phyloP scores from a whole-genome alignment of 1,140 invertebrate genomes.

The Drosophila parabipectinata region DNA sequence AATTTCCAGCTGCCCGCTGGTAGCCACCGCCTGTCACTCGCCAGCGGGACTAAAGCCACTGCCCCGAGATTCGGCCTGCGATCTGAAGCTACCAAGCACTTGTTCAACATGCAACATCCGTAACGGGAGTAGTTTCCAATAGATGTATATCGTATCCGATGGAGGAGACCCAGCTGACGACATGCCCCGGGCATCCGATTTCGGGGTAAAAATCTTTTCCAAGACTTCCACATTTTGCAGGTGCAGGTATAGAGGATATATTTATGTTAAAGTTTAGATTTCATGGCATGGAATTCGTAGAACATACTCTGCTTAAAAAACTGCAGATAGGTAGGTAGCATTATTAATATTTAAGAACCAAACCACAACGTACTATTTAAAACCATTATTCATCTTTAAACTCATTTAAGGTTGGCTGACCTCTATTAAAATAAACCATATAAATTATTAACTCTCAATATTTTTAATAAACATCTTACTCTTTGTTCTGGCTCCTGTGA shows the following conservation, averaged over 20 bases:
- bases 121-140: conserved; percentile 12
- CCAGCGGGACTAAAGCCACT: conserved; percentile 25
- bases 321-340: too few relatives aligned
- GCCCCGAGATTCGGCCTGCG: conserved; percentile 5
- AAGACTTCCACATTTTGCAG: conserved; percentile 10
- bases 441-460: not conserved
- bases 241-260: conserved; percentile 9
- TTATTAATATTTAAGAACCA: too few relatives aligned
- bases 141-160: conserved; percentile 6
- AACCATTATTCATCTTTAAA: not conserved
- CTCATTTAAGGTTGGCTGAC: not conserved
- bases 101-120: conserved; percentile 48
- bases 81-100: conserved; percentile 35
- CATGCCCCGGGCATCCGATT: conserved; percentile 41
- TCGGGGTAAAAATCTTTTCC: conserved; percentile 7
- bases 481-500: conserved; percentile 6
- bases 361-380: too few relatives aligned
- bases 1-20: conserved; percentile 51
- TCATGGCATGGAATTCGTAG: too few relatives aligned
- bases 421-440: not conserved
- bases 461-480: conserved; percentile 1
- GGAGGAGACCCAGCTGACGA: conserved; percentile 20
- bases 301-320: too few relatives aligned
- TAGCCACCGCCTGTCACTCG: conserved; percentile 50
- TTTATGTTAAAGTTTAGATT: too few relatives aligned